A percentile compares a stretch with the other conserved stretches of the same genome.
These are phyloP conservation scores for Talpa occidentalis DNA, from an alignment of 2,113 vertebrate genomes.

Conservation along the genomic window DNA sequence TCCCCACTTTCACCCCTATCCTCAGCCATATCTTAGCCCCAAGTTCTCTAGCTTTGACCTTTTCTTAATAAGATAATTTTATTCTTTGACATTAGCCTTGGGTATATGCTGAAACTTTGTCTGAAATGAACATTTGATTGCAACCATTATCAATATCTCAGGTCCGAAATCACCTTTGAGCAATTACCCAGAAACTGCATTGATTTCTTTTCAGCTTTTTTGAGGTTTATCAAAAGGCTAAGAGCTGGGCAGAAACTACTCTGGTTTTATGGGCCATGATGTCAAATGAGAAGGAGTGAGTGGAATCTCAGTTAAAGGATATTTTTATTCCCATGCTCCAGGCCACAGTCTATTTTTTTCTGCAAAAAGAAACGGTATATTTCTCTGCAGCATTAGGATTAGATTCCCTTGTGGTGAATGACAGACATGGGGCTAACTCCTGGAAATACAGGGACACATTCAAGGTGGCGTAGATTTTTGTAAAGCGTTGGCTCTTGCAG, in stretches of 20 bases:
- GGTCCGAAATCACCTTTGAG: conserved; percentile 68
- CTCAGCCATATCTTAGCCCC: neutral
- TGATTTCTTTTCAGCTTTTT: conserved; percentile 64
- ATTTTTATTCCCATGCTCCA: neutral
- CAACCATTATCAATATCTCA: conserved; percentile 52
- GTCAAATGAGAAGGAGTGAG: neutral
- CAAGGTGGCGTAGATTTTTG: neutral
- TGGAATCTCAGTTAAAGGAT: neutral
- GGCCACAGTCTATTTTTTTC: neutral
- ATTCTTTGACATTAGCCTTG: conserved; percentile 69
- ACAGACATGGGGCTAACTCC: neutral
- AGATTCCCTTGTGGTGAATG: neutral
- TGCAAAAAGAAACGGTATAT: neutral
- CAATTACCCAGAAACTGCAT: conserved; percentile 54
- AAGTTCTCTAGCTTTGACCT: conserved; percentile 59
- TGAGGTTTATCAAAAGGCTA: conserved; percentile 54
- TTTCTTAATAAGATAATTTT: conserved; percentile 72
- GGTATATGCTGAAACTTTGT: conserved; percentile 52
- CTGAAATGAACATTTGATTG: conserved; percentile 72
- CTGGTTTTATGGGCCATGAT: neutral
- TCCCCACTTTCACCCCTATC: rapidly evolving
- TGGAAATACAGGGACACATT: neutral
- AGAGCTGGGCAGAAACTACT: neutral
- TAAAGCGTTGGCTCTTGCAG: neutral
- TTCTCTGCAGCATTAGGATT: neutral